phyloP scores from a whole-genome alignment of 2,888 invertebrate species.

The Diplolepis rosae region DNA sequence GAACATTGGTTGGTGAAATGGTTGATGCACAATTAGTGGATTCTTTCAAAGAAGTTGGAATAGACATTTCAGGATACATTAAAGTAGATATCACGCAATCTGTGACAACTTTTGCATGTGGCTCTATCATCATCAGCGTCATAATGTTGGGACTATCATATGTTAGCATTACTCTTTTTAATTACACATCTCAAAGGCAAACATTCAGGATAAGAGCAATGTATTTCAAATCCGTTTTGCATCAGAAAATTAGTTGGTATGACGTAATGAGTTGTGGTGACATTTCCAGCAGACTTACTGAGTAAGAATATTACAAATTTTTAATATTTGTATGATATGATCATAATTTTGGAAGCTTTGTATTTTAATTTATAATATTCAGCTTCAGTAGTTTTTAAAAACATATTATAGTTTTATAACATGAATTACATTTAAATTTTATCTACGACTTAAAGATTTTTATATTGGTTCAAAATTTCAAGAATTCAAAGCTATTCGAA shows the following conservation, averaged over 20 bases:
- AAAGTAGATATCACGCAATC: conserved; percentile 73
- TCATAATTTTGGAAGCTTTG: no score
- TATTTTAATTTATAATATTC: no score
- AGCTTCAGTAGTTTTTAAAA: no score
- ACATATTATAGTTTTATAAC: no score
- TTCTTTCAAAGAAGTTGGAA: conserved; percentile 55
- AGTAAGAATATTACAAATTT: conserved; percentile 75
- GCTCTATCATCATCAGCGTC: conserved; percentile 79
- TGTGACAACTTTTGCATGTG: conserved; percentile 77
- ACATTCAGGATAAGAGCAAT: conserved; percentile 79
- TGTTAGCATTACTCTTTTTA: conserved; percentile 80
- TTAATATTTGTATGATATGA: no score
- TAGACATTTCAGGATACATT: conserved; percentile 47
- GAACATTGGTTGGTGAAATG: conserved; percentile 79
- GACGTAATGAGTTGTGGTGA: conserved; percentile 84
- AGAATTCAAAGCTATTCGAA: no score
- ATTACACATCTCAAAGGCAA: conserved; percentile 82
- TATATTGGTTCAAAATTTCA: no score
- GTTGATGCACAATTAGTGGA: conserved; percentile 71
- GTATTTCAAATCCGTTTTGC: conserved; percentile 81
- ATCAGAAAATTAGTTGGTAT: conserved; percentile 85
- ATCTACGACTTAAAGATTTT: no score
- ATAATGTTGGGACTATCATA: conserved; percentile 80
- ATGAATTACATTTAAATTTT: no score
- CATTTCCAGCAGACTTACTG: conserved; percentile 83